phyloP scores from a whole-genome alignment of 2,113 vertebrate species.

The Nannospalax galili region DNA sequence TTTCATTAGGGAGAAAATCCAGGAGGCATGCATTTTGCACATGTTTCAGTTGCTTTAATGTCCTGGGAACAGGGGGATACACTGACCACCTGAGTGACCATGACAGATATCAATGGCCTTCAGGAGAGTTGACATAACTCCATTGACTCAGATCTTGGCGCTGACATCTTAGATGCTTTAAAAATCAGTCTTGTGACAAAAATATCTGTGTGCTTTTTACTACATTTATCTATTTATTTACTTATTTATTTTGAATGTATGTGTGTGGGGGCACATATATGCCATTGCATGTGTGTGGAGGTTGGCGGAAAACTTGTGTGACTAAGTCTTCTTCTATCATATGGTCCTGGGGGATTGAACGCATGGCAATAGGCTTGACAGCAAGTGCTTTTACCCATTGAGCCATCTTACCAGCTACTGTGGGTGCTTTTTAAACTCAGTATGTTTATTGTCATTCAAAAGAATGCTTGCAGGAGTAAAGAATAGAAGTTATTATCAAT shows the following conservation, averaged over 20 bases:
- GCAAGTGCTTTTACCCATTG: background rate
- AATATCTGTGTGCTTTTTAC: background rate
- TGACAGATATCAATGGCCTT: background rate
- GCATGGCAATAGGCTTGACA: background rate
- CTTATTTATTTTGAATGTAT: background rate
- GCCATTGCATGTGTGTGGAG: accelerated
- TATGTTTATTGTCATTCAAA: background rate
- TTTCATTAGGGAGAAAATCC: background rate
- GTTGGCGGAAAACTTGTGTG: background rate
- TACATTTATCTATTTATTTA: background rate
- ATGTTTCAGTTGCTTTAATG: background rate
- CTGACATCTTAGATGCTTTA: background rate
- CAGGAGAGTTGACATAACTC: background rate
- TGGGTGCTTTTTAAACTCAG: background rate
- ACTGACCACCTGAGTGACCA: background rate
- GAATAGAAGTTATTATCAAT: background rate
- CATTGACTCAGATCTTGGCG: background rate
- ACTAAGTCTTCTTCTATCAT: background rate
- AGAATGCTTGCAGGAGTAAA: background rate
- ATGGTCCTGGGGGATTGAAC: background rate
- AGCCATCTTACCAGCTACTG: background rate
- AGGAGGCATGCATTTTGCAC: background rate
- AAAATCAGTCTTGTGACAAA: background rate
- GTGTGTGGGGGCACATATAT: no score
- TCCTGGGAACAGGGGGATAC: background rate